Base-by-base conservation (phyloP, 2,888 invertebrate species). In the Keiferia lycopersicella region DNA sequence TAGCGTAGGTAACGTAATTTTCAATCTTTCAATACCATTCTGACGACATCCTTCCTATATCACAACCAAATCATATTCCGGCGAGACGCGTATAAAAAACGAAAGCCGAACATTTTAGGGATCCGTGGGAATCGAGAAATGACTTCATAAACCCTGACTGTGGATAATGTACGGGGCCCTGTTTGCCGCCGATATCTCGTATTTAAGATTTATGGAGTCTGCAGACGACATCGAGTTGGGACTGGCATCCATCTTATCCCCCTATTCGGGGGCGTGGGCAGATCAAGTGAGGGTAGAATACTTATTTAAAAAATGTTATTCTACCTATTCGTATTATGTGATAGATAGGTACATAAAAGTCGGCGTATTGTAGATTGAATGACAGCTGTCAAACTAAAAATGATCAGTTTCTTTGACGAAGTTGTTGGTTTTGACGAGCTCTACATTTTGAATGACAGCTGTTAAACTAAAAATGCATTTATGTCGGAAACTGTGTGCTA, bases 161-260 rank as follows among this genome's bases (percentile, higher is more conserved):
- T 60, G 51, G 41, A 39, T 64, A 51, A 64, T 64, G 53, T 61
- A 38, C 48, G 59, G 59, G 39, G 30, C 57, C 63, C 57, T 62
- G 62, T 48, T 48, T 58, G 63, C 53, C 64, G 51, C 51, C 60
- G 51, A 64, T 64, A 60, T 64, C 64, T 53, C 64, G 60, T 64
- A 59, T 60, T 60, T 60, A 51, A 53, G 60, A 64, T 64, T 64
- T 64, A 64, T 53, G 41, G 34, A 11, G 3, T 41, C 64, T 64
- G 64, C 59, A 60, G 16, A 59, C 51, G 60, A 60, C 64, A 64
- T 56, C 56, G 30, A 56, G 56, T 56, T 16, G 56, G 56, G 56
- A 34, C 34, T 56, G 56, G 56, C 56, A 56, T 56, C 56, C 56
- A 30, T 56, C 56, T 34, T 56, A 56, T 56, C 56, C 26, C 56